Base-by-base conservation (phyloP, 1,140 invertebrate species). In the Vollenhovia emeryi region DNA sequence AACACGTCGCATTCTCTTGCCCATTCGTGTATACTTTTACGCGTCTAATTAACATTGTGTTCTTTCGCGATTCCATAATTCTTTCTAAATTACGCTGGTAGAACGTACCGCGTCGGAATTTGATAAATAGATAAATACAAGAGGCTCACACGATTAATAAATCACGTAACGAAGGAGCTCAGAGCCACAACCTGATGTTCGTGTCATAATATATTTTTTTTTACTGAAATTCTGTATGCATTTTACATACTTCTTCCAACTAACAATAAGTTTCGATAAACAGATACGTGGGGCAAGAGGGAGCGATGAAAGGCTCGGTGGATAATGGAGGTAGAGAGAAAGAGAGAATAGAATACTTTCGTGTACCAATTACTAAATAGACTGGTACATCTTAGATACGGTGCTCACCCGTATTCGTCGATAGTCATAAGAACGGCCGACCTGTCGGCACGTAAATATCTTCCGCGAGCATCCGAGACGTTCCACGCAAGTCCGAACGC, bases 361-460 rank as follows among this genome's bases (percentile, higher is more conserved):
- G 40, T 52, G 48, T 79, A 68, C 74, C 27, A 85, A 85, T 79
- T 85, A 85, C 50, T 85, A 79, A 85, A 57, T 79, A 79, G 74
- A 82, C 78, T 82, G 50, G 52, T 73, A 82, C 78, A 73, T 73
- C 50, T 82, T 73, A 13, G 36, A 59, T 82, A 55, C 66, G 36
- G 13, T 82, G 71, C 66, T 73, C 36, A 57, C 3, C 64, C 50
- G 21, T 82, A 82, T 73, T 82, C 7, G 78, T 73, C 78, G 50
- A 82, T 82, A 82, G 40, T 73, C 78, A 21, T 30, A 82, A 82
- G 36, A 73, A 82, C 45, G 8, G 9, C 21, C 13, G 73, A 48
- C 48, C 21, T 55, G 7, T 4, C 76, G 43, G 36, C 21, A 18
- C 18, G 11, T 82, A 43, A 80, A 57, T 69, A 73, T 57, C 30